Evolutionary conservation across 1,140 invertebrate species (phyloP), one percentile per base, ranked within the genome.

Genomic region (Drosophila erecta): DNA sequence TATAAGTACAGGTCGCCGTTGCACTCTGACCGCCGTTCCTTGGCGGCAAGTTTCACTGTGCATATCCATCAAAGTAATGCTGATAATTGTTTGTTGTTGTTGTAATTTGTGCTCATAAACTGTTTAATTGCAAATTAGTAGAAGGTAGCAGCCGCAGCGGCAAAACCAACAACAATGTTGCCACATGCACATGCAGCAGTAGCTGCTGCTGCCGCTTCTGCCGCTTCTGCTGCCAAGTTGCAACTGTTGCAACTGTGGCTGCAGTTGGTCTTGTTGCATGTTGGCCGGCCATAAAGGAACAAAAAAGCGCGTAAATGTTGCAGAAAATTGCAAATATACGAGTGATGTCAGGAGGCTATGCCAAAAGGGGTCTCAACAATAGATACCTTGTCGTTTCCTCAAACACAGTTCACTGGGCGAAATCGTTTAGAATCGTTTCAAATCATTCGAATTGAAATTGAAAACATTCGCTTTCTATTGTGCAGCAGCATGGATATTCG

Each of bases 101-200:
- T 83, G 79, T 60, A 71, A 81, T 79, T 87, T 86, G 83, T 79
- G 84, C 76, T 84, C 84, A 84, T 87, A 89, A 87, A 87, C 84
- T 89, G 84, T 89, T 87, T 87, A 87, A 87, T 87, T 87, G 84
- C 84, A 87, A 87, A 87, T 87, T 87, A 87, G 84, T 79, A 70
- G 27, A 74, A 74, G 71, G 71, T 61, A 85, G 64, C 69, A 47
- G 43, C 61, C 40, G 47, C 56, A 53, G 65, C 33, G 22, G 46
- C 51, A 47, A 57, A 30, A 30, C 30, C 30, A 30, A 30, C 41
- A 62, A 67, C 72, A 79, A 56, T 76, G 76, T 84, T 69, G 60
- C 62, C 56, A 43, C 55, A 67, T 64, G 30, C 44, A 60, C 43
- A 20, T 64, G 37, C 27, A 53, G n/a, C 50, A 17, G 40, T 15